Evolutionary conservation across 2,797 vertebrate genomes (phyloP), one percentile per base, ranked within the genome.

Genomic region (Astyanax mexicanus): DNA sequence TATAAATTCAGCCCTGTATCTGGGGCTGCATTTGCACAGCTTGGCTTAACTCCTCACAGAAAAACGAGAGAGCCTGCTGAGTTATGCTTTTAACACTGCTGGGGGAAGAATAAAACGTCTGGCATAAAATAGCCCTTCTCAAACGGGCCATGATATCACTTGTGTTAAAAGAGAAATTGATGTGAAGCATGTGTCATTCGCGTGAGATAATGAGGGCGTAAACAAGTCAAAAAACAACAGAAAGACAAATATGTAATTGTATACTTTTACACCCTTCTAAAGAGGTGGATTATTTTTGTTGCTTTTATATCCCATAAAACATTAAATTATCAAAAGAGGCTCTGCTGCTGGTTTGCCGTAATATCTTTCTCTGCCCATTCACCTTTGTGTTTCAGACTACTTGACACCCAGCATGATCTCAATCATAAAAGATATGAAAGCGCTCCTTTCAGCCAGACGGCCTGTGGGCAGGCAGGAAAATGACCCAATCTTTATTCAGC

Each of bases 321-420:
- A 21, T 12, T 19, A 32, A 32, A 57, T 27, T 54, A 54, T 51
- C 23, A 61, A 19, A n/a, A 55, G 42, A 57, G n/a, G n/a, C 55
- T 21, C 4, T 47, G 65, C 4, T 47, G 65, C 45, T 72, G 60
- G 17, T 60, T 60, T 52, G 11, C 51, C 67, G 11, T 58, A 57
- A 72, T 72, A 78, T 72, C 37, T 70, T 54, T 55, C 19, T 69
- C 37, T 70, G 51, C 62, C 44, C 35, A 51, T 77, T 75, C 42
- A 76, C 47, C 52, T 69, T 70, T 19, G 21, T 66, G 64, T 81
- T 78, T 51, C 62, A 45, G 17, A 49, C 64, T n/a, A 68, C 52
- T 72, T 77, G 62, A 77, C 77, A 75, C 55, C 49, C 74, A 72
- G 80, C 74, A 47, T 75, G 71, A 81, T 77, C 80, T 64, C 74